These are phyloP conservation scores for Rotaria sp. DNA, from an alignment of 2,888 invertebrate species.

Conservation along the genomic window DNA sequence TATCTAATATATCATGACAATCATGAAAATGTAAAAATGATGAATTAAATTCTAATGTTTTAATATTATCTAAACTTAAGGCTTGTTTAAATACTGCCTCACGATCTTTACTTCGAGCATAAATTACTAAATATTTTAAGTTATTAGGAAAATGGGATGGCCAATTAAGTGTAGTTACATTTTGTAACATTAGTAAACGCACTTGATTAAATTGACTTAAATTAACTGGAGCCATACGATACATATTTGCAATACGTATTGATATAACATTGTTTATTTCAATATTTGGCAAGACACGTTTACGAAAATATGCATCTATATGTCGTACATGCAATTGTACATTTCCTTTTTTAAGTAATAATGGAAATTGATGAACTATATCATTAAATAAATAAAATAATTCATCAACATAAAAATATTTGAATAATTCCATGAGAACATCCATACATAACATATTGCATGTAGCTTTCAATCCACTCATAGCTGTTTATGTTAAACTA, in stretches of 20 bases:
- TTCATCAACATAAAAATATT: conserved; percentile 8
- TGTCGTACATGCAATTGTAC: background rate
- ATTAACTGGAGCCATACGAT: background rate
- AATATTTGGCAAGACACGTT: background rate
- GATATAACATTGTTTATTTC: background rate
- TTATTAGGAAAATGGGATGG: background rate
- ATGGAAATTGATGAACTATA: background rate
- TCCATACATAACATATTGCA: background rate
- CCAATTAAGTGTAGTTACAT: background rate
- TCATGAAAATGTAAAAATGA: background rate
- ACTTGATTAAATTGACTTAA: background rate
- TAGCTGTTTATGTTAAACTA: background rate
- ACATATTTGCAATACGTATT: background rate
- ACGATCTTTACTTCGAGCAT: background rate
- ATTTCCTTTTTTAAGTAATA: background rate
- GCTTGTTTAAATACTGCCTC: background rate
- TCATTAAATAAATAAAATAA: background rate
- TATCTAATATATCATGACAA: background rate
- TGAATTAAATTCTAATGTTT: background rate
- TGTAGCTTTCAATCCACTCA: background rate
- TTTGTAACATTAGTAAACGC: background rate
- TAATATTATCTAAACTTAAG: background rate
- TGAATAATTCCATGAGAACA: background rate
- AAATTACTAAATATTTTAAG: background rate
- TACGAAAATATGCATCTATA: background rate